Evolutionary conservation across 1,140 invertebrate species (phyloP).

Genomic region (Drosophila biarmipes): DNA sequence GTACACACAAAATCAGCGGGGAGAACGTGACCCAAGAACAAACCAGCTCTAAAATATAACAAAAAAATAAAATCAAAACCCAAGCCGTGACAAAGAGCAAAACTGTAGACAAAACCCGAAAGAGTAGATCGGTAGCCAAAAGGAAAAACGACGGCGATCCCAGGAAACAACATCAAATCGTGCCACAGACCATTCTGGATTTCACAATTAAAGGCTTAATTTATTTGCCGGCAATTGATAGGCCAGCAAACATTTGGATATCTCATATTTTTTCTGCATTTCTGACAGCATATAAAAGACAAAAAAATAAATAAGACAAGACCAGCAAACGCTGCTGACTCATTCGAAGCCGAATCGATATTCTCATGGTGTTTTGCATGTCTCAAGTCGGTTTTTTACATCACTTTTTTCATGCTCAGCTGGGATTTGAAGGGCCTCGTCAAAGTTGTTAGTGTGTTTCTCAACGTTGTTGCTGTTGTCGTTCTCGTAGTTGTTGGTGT

Average conservation of each 20-base stretch:
- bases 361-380: slow-evolving; percentile 51
- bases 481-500: slow-evolving; percentile 41
- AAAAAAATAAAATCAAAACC: slow-evolving; percentile 35
- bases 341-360: slow-evolving; percentile 59
- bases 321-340: slow-evolving; percentile 46
- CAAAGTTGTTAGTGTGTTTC: slow-evolving; percentile 50
- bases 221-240: slow-evolving; percentile 69
- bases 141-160: slow-evolving; percentile 20
- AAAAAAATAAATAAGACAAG: slow-evolving; percentile 31
- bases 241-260: slow-evolving; percentile 36
- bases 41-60: slow-evolving; percentile 19
- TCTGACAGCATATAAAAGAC: slow-evolving; percentile 70
- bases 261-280: slow-evolving; percentile 60
- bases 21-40: slow-evolving; percentile 64
- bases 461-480: slow-evolving; percentile 22
- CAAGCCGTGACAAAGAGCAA: slow-evolving; percentile 54
- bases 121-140: slow-evolving; percentile 18
- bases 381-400: slow-evolving; percentile 40
- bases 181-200: slow-evolving; percentile 67
- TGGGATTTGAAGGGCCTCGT: slow-evolving; percentile 79
- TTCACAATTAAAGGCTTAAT: slow-evolving; percentile 79
- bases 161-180: slow-evolving; percentile 44
- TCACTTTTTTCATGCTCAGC: slow-evolving; percentile 68
- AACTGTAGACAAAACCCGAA: slow-evolving; percentile 16
- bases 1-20: slow-evolving; percentile 8